Evolutionary conservation across 1,140 invertebrate species (phyloP), one percentile per base, ranked within the genome.

Genomic region (Lerema accius): DNA sequence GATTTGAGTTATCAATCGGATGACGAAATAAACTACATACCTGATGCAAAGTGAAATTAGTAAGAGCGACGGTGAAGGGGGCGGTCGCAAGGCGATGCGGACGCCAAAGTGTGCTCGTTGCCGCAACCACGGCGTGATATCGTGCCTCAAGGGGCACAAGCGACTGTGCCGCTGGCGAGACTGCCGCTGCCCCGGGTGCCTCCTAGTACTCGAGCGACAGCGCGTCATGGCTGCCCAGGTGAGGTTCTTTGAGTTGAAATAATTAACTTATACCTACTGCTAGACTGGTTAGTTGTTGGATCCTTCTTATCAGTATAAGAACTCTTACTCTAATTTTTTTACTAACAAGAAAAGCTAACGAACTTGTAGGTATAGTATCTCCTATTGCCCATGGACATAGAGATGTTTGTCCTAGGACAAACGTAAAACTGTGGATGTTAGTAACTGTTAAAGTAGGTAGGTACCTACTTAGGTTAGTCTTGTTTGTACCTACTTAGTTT

Each of bases 181-280:
- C 72, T 98, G 97, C 73, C 92, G 93, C 14, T 98, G 97, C 82
- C 94, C 95, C 28, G 96, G 96, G 67, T 98, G 97, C 78, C 92
- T 96, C 53, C 88, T 98, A n/a, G 96, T 98, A 5, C 95, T 96
- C 0, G 96, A 98, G 80, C 87, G 97, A 46, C 96, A 97, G 75
- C 87, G 96, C 7, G 96, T 98, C 0, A 98, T 98, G 96, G 97
- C 97, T 6, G 96, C 96, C 7, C 95, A 97, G 86, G 95, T 96
- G 64, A 26, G 42, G 56, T 32, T 53, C 2, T 5, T n/a, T n/a
- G n/a, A n/a, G n/a, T n/a, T n/a, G 19, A 5, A 3, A 2, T 23
- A 2, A 23, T 23, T 23, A 23, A 23, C 2, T 23, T 23, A 5
- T 23, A 23, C 19, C n/a, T n/a, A n/a, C n/a, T n/a, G n/a, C n/a